A percentile compares a stretch with the other conserved stretches of the same genome.
Evolutionary conservation across 2,797 vertebrate species (phyloP).

Genomic region (Schizopygopsis pylzovi): DNA sequence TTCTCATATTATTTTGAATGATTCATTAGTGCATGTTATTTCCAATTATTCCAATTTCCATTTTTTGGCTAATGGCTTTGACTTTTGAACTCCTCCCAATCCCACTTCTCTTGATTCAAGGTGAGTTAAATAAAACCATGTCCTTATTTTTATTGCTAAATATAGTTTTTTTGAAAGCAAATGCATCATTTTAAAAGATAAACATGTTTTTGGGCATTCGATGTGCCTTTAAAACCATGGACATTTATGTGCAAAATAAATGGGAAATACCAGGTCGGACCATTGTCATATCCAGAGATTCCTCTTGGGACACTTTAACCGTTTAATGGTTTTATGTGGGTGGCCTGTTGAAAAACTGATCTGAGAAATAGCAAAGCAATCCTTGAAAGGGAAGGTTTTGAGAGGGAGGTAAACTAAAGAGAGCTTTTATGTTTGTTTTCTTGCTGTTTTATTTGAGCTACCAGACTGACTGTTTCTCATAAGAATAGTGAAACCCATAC

Average conservation of each 20-base stretch:
- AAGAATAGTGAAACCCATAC: constrained; percentile 5
- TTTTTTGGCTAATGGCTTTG: background rate
- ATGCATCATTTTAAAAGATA: background rate
- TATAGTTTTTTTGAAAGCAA: background rate
- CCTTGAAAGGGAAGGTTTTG: background rate
- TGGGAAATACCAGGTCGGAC: background rate
- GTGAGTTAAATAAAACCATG: background rate
- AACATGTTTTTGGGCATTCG: background rate
- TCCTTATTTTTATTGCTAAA: background rate
- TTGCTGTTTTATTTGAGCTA: background rate
- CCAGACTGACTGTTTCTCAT: background rate
- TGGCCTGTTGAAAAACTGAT: no score
- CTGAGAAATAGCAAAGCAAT: background rate
- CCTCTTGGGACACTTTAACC: background rate
- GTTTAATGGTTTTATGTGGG: background rate
- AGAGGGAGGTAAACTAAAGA: background rate
- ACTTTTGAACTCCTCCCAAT: background rate
- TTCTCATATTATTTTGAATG: background rate
- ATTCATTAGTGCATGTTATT: background rate
- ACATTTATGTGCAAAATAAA: background rate
- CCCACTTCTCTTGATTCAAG: background rate
- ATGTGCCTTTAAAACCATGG: background rate
- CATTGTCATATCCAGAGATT: background rate
- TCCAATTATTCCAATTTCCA: background rate
- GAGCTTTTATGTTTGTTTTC: background rate